These are phyloP conservation scores for Prunella strophiata DNA, from an alignment of 2,797 vertebrate species.

Conservation along the genomic window DNA sequence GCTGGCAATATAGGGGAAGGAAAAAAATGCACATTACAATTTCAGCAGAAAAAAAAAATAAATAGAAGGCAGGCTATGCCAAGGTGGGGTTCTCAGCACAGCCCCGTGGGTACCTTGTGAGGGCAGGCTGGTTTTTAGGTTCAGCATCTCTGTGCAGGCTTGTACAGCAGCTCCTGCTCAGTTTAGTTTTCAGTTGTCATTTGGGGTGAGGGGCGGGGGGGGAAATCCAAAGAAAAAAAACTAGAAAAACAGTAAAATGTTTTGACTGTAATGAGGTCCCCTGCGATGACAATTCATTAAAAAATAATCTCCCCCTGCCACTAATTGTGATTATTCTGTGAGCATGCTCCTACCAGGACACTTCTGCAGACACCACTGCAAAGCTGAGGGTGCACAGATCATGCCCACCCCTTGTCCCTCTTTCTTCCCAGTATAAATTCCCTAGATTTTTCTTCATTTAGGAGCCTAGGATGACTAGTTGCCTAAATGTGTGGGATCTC, in stretches of 20 bases:
- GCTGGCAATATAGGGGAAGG: neutral
- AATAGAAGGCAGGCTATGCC: neutral
- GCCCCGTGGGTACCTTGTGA: fast-evolving
- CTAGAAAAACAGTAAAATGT: neutral
- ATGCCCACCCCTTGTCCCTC: neutral
- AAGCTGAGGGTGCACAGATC: neutral
- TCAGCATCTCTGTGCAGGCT: neutral
- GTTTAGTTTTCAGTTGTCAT: neutral
- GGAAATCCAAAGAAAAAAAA: neutral
- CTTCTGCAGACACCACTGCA: neutral
- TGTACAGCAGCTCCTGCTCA: neutral
- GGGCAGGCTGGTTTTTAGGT: neutral
- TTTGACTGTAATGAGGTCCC: neutral
- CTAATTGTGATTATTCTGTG: neutral
- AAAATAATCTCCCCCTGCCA: neutral
- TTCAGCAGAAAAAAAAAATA: neutral
- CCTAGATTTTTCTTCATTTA: neutral
- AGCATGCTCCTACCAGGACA: neutral
- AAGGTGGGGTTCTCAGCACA: neutral
- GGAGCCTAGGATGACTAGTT: neutral
- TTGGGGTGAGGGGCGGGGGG: neutral
- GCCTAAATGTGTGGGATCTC: neutral
- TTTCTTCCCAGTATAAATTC: neutral
- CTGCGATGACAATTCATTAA: neutral
- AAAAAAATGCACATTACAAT: neutral